These are phyloP conservation scores for Microtus pennsylvanicus DNA, from an alignment of 2,113 vertebrate species.

Conservation along the genomic window DNA sequence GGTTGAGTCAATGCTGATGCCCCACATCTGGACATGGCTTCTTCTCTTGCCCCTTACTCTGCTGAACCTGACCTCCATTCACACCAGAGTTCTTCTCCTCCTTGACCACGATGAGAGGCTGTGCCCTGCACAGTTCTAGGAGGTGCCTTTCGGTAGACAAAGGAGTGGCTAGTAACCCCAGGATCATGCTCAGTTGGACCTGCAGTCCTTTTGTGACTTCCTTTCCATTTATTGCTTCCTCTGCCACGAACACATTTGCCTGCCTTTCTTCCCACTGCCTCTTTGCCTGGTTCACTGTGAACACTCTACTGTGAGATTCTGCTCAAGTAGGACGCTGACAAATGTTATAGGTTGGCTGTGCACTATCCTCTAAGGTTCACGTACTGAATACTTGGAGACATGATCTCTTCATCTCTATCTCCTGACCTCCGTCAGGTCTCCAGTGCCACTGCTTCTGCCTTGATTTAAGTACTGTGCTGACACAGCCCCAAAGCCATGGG, in stretches of 20 bases:
- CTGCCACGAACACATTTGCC: neutral
- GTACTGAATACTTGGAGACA: neutral
- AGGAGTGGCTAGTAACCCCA: neutral
- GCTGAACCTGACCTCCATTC: neutral
- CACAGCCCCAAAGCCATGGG: neutral
- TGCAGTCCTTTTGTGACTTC: constrained; percentile 21
- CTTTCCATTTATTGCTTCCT: neutral
- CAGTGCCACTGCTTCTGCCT: neutral
- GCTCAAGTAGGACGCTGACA: neutral
- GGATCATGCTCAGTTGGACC: neutral
- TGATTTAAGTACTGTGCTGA: neutral
- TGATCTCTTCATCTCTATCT: neutral
- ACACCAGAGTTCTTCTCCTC: neutral
- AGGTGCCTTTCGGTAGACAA: neutral
- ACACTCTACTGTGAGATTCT: constrained; percentile 22
- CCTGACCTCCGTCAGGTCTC: neutral
- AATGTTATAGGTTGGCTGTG: neutral
- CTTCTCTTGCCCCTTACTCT: constrained; percentile 46
- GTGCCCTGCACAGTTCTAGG: neutral
- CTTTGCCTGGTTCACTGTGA: neutral
- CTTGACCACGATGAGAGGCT: neutral
- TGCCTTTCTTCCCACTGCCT: neutral
- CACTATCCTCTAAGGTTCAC: neutral
- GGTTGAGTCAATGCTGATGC: constrained; percentile 46
- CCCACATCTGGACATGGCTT: neutral